Evolutionary conservation across 2,113 vertebrate species (phyloP).

Genomic region (Equus przewalskii): DNA sequence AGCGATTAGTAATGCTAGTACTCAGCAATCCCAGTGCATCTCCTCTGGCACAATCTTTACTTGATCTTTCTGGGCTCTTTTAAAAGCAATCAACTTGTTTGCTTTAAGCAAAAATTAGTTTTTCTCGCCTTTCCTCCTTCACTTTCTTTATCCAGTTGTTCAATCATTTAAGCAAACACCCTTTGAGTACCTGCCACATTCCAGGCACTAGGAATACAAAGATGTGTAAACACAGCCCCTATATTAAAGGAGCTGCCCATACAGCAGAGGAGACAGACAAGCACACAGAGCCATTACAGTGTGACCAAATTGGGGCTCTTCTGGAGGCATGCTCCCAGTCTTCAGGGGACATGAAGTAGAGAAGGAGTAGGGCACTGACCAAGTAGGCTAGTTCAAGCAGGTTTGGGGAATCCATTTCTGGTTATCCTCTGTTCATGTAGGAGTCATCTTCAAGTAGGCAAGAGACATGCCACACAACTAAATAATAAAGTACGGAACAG

Average conservation of each 20-base stretch:
- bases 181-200: background rate
- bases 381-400: background rate
- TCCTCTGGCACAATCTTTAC: background rate
- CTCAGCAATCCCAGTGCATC: background rate
- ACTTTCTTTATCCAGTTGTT: background rate
- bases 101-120: background rate
- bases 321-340: background rate
- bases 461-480: background rate
- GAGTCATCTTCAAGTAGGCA: background rate
- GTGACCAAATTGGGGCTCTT: background rate
- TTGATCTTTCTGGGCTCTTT: background rate
- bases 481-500: background rate
- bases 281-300: rapidly evolving
- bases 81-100: background rate
- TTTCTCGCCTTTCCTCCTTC: background rate
- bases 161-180: background rate
- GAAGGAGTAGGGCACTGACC: background rate
- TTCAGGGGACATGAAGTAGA: too few relatives aligned
- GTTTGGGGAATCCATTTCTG: background rate
- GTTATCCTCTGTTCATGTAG: background rate
- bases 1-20: background rate
- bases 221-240: background rate
- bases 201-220: background rate
- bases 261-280: background rate
- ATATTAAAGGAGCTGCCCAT: rapidly evolving